phyloP scores from a whole-genome alignment of 2,888 invertebrate genomes.

The Xiphydria camelus region DNA sequence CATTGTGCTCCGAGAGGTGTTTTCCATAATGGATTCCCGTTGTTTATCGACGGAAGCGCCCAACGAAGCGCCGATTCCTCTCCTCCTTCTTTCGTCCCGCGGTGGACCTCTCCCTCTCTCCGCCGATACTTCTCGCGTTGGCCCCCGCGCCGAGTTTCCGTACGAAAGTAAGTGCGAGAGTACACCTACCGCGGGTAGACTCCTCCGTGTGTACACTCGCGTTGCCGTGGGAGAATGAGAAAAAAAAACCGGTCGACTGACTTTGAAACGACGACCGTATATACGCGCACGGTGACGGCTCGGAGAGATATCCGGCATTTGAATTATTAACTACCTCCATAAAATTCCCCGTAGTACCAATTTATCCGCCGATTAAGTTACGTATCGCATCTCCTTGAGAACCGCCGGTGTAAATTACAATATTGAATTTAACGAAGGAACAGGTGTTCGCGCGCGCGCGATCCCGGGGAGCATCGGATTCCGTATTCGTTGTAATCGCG shows the following conservation, averaged over 20 bases:
- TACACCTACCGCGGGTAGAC: neutral
- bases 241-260: no score
- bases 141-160: slow-evolving; percentile 26
- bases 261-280: no score
- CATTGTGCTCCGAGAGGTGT: slow-evolving; percentile 31
- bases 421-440: slow-evolving; percentile 38
- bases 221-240: no score
- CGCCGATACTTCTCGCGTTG: slow-evolving; percentile 1
- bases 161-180: slow-evolving; percentile 32
- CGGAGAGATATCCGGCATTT: no score
- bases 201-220: no score
- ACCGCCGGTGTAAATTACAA: slow-evolving; percentile 39
- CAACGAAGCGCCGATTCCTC: no score
- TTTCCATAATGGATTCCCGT: slow-evolving; percentile 33
- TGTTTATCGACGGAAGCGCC: no score
- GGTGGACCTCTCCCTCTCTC: neutral
- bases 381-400: slow-evolving; percentile 31
- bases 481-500: slow-evolving; percentile 8
- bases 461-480: slow-evolving; percentile 17
- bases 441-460: slow-evolving; percentile 6
- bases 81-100: neutral
- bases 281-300: no score
- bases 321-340: no score
- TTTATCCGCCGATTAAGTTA: no score
- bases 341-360: no score